Conservation (phyloP, 2,797 vertebrate genomes). For the Dryobates pubescens region DNA sequence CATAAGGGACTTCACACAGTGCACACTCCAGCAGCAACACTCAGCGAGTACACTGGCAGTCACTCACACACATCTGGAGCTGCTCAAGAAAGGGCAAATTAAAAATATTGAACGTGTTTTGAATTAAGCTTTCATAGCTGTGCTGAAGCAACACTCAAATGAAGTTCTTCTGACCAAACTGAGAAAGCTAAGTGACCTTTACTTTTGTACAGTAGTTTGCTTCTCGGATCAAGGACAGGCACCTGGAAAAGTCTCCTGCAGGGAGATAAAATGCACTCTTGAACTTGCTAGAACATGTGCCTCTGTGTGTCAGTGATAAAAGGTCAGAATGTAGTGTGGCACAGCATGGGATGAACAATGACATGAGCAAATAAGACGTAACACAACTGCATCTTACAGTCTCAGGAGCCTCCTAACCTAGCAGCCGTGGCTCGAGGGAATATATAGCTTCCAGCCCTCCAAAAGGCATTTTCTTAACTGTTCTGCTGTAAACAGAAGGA, state of each 20-base stretch:
- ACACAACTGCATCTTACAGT: not conserved
- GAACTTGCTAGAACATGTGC: constrained; percentile 8
- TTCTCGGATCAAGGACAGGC: not conserved
- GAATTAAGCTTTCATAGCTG: not conserved
- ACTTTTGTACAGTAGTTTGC: not conserved
- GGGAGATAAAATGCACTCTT: not conserved
- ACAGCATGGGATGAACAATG: not conserved
- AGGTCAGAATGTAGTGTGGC: not conserved
- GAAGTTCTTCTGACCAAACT: not conserved
- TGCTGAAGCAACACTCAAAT: not conserved
- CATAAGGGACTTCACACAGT: not conserved
- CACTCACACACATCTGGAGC: not conserved
- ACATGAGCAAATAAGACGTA: not conserved
- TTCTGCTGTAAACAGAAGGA: constrained; percentile 20
- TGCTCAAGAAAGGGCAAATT: not conserved
- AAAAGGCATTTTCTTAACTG: constrained; percentile 12
- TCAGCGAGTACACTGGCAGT: not conserved
- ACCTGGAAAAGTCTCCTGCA: constrained; percentile 15
- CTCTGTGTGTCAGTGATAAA: not conserved
- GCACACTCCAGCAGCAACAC: not conserved
- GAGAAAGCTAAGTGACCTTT: not conserved
- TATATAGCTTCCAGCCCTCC: not conserved
- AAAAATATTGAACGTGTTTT: not conserved
- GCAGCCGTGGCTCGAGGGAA: not conserved
- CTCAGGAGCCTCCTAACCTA: not conserved